phyloP scores from a whole-genome alignment of 2,888 invertebrate species.

The Drosophila austrosaltans region DNA sequence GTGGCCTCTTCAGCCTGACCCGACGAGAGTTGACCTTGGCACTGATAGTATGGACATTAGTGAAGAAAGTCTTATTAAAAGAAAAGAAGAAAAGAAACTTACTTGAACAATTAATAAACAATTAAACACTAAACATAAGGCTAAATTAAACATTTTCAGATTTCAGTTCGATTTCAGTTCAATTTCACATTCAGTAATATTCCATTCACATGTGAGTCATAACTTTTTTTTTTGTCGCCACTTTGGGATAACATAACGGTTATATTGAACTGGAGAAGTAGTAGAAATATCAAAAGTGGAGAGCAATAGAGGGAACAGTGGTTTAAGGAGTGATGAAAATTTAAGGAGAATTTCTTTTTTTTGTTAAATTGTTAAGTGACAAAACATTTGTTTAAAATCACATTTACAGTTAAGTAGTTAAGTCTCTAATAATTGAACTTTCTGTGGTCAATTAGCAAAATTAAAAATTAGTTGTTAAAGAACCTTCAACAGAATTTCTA shows the following conservation, averaged over 20 bases:
- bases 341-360: not conserved
- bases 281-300: not conserved
- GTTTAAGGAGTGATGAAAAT: not conserved
- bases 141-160: not conserved
- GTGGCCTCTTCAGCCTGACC: not conserved
- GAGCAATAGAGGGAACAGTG: not conserved
- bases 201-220: constrained; percentile 3
- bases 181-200: not conserved
- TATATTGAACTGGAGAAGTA: not conserved
- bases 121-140: not conserved
- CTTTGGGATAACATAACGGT: not conserved
- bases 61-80: not conserved
- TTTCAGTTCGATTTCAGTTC: not conserved
- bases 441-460: too few relatives aligned
- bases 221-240: not conserved
- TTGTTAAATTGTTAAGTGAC: too few relatives aligned
- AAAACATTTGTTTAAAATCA: too few relatives aligned
- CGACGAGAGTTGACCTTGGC: constrained; percentile 3
- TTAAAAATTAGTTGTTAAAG: too few relatives aligned
- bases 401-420: too few relatives aligned
- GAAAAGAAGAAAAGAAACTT: not conserved
- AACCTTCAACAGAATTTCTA: too few relatives aligned
- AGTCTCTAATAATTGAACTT: too few relatives aligned
- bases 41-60: not conserved
- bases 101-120: not conserved